A percentile compares a stretch with the other conserved stretches of the same genome.
These are phyloP conservation scores for Coturnix japonica DNA, from an alignment of 2,113 vertebrate genomes.

Conservation along the genomic window DNA sequence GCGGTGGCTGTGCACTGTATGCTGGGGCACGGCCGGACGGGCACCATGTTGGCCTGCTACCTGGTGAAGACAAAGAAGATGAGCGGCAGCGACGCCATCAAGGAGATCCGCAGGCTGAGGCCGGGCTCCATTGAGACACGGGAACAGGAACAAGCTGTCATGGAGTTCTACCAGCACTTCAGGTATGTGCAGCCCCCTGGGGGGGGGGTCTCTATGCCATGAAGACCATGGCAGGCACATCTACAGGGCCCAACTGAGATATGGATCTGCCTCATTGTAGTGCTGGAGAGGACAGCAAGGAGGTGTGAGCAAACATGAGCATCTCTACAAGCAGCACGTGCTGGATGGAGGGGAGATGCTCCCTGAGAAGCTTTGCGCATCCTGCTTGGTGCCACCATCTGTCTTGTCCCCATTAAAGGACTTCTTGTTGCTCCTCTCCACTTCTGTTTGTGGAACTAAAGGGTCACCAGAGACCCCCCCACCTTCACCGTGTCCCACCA, in stretches of 20 bases:
- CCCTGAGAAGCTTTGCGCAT: accelerated
- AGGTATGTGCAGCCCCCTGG: conserved; percentile 4
- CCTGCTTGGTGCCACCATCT: accelerated
- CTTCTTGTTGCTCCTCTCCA: neutral
- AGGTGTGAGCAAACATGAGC: neutral
- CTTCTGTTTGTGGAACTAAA: neutral
- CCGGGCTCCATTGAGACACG: conserved; percentile 89
- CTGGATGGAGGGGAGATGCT: accelerated
- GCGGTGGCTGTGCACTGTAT: conserved; percentile 91
- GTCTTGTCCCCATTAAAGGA: conserved; percentile 1
- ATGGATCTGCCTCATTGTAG: neutral
- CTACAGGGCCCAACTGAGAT: accelerated
- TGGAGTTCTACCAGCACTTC: conserved; percentile 84
- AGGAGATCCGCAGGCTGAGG: conserved; percentile 85
- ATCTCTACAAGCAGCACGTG: accelerated
- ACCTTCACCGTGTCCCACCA: neutral
- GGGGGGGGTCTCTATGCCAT: accelerated
- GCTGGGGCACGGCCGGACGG: conserved; percentile 90
- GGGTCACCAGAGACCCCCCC: neutral
- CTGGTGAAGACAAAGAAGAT: conserved; percentile 83
- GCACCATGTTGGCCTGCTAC: conserved; percentile 96
- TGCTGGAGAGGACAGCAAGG: accelerated
- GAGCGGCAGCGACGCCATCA: conserved; percentile 82
- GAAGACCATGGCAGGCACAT: accelerated
- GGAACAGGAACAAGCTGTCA: conserved; percentile 89